These are phyloP conservation scores for Nothobranchius furzeri DNA, from an alignment of 2,113 vertebrate species.

Conservation along the genomic window DNA sequence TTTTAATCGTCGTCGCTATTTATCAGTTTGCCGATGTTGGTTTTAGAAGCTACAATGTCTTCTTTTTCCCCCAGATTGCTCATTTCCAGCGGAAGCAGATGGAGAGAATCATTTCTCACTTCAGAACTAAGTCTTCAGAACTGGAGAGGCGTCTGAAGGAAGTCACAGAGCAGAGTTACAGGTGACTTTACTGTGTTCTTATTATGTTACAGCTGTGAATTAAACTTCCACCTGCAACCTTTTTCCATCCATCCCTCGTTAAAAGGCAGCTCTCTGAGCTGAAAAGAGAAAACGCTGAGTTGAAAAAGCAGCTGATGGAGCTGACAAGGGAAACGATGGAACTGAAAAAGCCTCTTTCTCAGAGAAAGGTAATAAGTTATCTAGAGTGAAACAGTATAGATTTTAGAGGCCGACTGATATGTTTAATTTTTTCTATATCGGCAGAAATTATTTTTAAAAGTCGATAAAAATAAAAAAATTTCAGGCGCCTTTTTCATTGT, in stretches of 20 bases:
- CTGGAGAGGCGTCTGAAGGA: constrained; percentile 80
- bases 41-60: too few relatives aligned
- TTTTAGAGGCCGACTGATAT: too few relatives aligned
- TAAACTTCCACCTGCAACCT: not conserved
- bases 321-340: constrained; percentile 82
- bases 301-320: constrained; percentile 79
- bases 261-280: constrained; percentile 77
- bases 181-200: constrained; percentile 40
- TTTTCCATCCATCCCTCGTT: constrained; percentile 9
- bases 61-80: constrained; percentile 76
- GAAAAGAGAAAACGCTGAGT: constrained; percentile 80
- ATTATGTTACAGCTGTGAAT: constrained; percentile 8
- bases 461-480: too few relatives aligned
- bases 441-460: too few relatives aligned
- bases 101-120: constrained; percentile 77
- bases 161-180: constrained; percentile 73
- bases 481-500: too few relatives aligned
- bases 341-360: constrained; percentile 83
- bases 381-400: too few relatives aligned
- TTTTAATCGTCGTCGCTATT: not conserved
- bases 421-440: too few relatives aligned
- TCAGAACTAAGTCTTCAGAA: constrained; percentile 77
- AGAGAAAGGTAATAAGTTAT: constrained; percentile 77
- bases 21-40: not conserved
- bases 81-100: constrained; percentile 84